Base-by-base conservation (phyloP, 2,113 vertebrate genomes). In the Triplophysa rosa region DNA sequence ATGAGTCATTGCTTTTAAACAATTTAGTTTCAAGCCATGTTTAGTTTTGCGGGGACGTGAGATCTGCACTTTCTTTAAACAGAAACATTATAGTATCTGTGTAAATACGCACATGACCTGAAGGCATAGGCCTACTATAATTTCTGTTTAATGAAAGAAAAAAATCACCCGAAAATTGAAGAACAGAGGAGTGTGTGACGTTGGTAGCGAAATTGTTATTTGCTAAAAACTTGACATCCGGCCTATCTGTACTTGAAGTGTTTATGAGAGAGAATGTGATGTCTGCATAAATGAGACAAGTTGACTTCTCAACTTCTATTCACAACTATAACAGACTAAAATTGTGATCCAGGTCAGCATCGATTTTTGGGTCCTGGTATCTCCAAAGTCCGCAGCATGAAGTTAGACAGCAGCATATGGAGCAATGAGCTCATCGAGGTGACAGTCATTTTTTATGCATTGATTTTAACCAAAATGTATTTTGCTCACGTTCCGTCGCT, bases 401-500 rank as follows among this genome's bases (percentile, higher is more conserved):
- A 98, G 91, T 91, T 98, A 92, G 97, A 99, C 91, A 94, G 94
- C 80, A 96, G 93, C 68, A 94, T 99, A 87, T 99, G 98, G 97
- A 98, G 93, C 87, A 98, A 97, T 82, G 95, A 97, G 67, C 96
- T 99, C 10, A 95, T 99, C n/a, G 95, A 99, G 95, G 97, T 96
- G 19, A 17, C 3, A 49, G 17, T 12, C 29, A n/a, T 58, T 11
- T 45, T 7, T 45, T 21, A 58, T 21, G 54, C 54, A 58, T 58
- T 58, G 54, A n/a, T 58, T 68, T 67, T 52, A 8, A 3, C 24
- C 29, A 19, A 52, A 64, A 65, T 77, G 13, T 33, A 33, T 52
- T 49, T 5, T 65, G 1, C 26, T 83, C n/a, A 70, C n/a, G 1
- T 24, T 29, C 54, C 8, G n/a, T 58, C 54, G n/a, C 54, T 54